Evolutionary conservation across 2,888 invertebrate genomes (phyloP).

Genomic region (Leptinotarsa tumamoca): DNA sequence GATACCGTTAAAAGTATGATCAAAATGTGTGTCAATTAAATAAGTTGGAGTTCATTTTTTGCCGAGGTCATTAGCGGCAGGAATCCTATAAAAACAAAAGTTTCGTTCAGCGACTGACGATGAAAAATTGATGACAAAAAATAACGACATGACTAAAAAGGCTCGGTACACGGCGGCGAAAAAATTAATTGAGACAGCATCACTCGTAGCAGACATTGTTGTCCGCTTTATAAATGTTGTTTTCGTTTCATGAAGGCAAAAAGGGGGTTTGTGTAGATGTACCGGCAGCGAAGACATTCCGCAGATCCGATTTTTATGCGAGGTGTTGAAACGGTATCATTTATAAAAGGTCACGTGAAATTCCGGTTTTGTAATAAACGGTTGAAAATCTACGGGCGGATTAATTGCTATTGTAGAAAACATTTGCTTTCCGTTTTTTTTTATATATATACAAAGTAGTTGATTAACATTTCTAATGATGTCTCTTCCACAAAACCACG

Average conservation of each 20-base stretch:
- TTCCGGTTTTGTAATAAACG: no score
- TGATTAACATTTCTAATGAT: neutral
- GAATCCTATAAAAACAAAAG: conserved; percentile 41
- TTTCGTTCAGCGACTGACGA: conserved; percentile 33
- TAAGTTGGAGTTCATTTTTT: conserved; percentile 33
- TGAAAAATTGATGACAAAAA: conserved; percentile 31
- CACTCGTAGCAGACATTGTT: conserved; percentile 49
- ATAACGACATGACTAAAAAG: conserved; percentile 49
- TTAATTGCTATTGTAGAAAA: no score
- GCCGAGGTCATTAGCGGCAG: conserved; percentile 23
- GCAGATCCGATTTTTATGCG: neutral
- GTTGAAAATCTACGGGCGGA: neutral
- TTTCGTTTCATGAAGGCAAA: conserved; percentile 34
- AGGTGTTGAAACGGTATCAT: neutral
- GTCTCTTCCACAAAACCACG: no score
- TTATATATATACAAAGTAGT: neutral
- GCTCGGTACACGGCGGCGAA: conserved; percentile 46
- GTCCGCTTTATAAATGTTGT: conserved; percentile 35
- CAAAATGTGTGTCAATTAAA: conserved; percentile 39
- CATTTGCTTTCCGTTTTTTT: neutral
- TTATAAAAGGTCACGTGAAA: no score
- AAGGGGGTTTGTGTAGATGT: neutral
- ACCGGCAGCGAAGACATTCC: neutral
- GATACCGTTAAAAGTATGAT: conserved; percentile 23
- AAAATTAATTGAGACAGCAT: conserved; percentile 58